phyloP scores from a whole-genome alignment of 2,888 invertebrate species.

The Plusia festucae region DNA sequence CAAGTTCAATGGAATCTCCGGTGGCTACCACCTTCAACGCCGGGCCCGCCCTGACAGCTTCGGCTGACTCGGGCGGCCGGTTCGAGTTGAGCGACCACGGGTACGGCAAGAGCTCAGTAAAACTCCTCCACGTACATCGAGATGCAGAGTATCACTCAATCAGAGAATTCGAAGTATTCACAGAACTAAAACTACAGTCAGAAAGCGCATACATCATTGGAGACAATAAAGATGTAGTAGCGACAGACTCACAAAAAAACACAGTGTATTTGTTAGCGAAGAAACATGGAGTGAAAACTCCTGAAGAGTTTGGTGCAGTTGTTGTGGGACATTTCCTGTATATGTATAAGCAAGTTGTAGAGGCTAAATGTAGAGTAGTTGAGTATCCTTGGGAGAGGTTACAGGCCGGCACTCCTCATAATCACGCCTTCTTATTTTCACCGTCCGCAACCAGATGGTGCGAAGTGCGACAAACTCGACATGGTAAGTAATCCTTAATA shows the following conservation, averaged over 20 bases:
- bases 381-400: slow-evolving; percentile 94
- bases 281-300: slow-evolving; percentile 93
- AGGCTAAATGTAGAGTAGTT: slow-evolving; percentile 91
- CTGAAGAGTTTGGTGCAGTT: slow-evolving; percentile 93
- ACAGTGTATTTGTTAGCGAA: slow-evolving; percentile 94
- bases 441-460: slow-evolving; percentile 92
- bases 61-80: slow-evolving; percentile 84
- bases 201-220: slow-evolving; percentile 92
- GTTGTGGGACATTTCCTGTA: slow-evolving; percentile 93
- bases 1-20: slow-evolving; percentile 72
- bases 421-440: slow-evolving; percentile 93
- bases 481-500: slow-evolving; percentile 86
- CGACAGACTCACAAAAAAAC: slow-evolving; percentile 95
- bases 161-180: slow-evolving; percentile 92
- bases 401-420: slow-evolving; percentile 89
- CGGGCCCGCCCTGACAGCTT: slow-evolving; percentile 73
- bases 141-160: slow-evolving; percentile 92
- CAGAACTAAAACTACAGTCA: slow-evolving; percentile 91
- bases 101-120: slow-evolving; percentile 93
- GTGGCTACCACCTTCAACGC: slow-evolving; percentile 44
- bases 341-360: slow-evolving; percentile 93
- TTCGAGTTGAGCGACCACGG: slow-evolving; percentile 91
- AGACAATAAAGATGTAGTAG: slow-evolving; percentile 94
- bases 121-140: slow-evolving; percentile 92
- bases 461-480: slow-evolving; percentile 91